Percentiles rank a stretch among this genome's conserved stretches.
phyloP scores from a whole-genome alignment of 30 jellyfish, hydroid and myxozoan species.

The Turritopsis rubra region DNA sequence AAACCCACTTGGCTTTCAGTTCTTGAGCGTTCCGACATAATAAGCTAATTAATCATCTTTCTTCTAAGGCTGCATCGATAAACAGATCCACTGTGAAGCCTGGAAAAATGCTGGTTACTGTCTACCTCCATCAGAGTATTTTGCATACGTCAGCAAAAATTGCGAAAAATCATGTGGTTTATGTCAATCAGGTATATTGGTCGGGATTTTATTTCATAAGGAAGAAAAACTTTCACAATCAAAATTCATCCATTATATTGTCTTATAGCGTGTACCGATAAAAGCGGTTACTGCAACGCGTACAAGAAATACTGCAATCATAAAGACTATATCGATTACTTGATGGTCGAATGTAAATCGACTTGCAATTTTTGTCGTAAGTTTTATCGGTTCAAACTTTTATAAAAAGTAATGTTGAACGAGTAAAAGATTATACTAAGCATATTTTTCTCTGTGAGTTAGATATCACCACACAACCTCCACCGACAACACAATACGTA shows the following conservation, averaged over 20 bases:
- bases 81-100: not conserved
- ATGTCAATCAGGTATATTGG: not conserved
- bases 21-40: no score
- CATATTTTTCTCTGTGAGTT: not conserved
- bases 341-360: slow-evolving; percentile 47
- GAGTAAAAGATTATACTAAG: not conserved
- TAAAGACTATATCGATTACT: slow-evolving; percentile 39
- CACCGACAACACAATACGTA: slow-evolving; percentile 58
- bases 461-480: slow-evolving; percentile 67
- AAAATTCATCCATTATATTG: not conserved
- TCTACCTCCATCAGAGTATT: not conserved
- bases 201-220: not conserved
- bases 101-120: slow-evolving; percentile 13
- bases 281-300: slow-evolving; percentile 47
- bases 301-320: slow-evolving; percentile 56
- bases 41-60: not conserved
- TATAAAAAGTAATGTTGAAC: not conserved
- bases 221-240: not conserved
- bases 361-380: slow-evolving; percentile 91
- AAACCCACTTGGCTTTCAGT: no score
- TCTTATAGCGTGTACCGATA: slow-evolving; percentile 37
- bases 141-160: not conserved
- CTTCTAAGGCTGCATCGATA: not conserved
- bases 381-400: slow-evolving; percentile 10
- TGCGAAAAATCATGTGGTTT: slow-evolving; percentile 6